These are phyloP conservation scores for Lota lota DNA, from an alignment of 2,113 vertebrate species.

Conservation along the genomic window DNA sequence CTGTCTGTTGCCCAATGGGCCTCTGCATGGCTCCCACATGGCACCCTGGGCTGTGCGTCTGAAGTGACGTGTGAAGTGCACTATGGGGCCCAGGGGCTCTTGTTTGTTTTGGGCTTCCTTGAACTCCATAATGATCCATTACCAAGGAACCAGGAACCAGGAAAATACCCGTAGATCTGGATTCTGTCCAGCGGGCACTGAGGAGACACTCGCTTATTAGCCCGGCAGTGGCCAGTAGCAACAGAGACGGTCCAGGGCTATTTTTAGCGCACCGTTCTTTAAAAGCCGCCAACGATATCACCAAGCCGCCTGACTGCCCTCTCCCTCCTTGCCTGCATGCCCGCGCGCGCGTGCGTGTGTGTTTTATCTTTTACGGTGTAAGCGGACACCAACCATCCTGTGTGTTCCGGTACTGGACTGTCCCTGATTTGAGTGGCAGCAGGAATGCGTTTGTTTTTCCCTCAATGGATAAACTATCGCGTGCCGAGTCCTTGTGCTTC, in stretches of 20 bases:
- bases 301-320: conserved; percentile 5
- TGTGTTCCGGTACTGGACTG: not conserved
- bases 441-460: conserved; percentile 16
- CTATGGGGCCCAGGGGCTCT: conserved; percentile 63
- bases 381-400: conserved; percentile 10
- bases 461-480: not conserved
- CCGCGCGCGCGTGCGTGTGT: conserved; percentile 3
- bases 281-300: conserved; percentile 33
- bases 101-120: conserved; percentile 72
- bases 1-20: conserved; percentile 51
- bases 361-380: conserved; percentile 8
- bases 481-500: not conserved
- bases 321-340: not conserved
- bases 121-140: conserved; percentile 67
- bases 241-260: conserved; percentile 39
- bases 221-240: conserved; percentile 24
- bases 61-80: conserved; percentile 66
- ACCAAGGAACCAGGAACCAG: conserved; percentile 50
- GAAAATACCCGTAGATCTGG: conserved; percentile 43
- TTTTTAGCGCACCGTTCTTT: conserved; percentile 45
- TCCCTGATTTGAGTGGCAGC: conserved; percentile 5
- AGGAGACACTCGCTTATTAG: conserved; percentile 21
- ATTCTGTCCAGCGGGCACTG: conserved; percentile 42
- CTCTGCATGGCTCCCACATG: conserved; percentile 53
- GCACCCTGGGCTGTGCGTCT: conserved; percentile 52